These are phyloP conservation scores for Columba livia DNA, from an alignment of 2,113 vertebrate genomes.

Conservation along the genomic window DNA sequence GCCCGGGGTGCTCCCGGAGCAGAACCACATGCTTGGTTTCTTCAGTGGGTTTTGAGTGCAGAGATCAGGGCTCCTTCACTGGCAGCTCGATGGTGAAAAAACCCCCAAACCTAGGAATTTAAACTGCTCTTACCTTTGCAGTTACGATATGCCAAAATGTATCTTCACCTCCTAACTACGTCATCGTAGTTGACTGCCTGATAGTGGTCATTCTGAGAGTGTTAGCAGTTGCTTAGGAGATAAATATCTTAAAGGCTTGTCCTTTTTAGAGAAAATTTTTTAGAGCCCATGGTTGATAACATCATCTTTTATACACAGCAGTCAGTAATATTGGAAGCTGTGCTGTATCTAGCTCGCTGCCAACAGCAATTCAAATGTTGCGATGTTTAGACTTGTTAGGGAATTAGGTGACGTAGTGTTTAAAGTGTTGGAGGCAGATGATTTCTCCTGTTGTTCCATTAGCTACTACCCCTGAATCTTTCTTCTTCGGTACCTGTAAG, in stretches of 20 bases:
- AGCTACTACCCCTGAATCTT: not conserved
- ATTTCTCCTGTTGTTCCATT: not conserved
- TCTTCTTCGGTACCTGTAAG: not conserved
- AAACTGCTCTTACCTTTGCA: not conserved
- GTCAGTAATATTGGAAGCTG: not conserved
- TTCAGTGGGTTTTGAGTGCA: not conserved
- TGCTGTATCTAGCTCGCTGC: not conserved
- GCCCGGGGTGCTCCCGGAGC: fast-evolving
- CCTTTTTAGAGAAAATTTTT: not conserved
- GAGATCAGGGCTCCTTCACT: not conserved
- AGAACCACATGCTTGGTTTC: fast-evolving
- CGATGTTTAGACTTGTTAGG: slow-evolving; percentile 23
- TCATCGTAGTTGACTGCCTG: not conserved
- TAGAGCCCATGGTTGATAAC: not conserved
- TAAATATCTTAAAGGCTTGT: not conserved
- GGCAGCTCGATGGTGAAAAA: fast-evolving
- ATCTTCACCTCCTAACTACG: not conserved
- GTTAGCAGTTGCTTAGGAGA: not conserved
- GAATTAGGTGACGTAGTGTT: not conserved
- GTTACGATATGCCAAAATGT: not conserved
- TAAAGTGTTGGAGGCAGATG: not conserved
- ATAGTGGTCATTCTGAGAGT: not conserved
- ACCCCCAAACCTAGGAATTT: not conserved
- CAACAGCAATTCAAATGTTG: not conserved
- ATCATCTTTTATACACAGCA: not conserved